These are phyloP conservation scores for Lasioglossum pauxillum DNA, from an alignment of 2,888 invertebrate species.

Conservation along the genomic window DNA sequence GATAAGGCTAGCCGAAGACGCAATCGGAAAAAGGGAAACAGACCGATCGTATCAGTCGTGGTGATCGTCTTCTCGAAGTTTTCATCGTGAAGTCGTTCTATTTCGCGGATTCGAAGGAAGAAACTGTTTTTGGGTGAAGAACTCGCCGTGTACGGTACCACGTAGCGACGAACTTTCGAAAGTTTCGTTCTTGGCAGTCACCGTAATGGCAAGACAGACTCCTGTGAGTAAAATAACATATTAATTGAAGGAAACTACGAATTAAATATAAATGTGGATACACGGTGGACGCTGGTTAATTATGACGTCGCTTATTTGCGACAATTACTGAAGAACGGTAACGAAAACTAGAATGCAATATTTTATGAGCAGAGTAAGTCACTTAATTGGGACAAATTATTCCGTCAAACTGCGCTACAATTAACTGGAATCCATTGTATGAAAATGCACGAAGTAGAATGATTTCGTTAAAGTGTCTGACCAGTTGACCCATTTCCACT, in stretches of 20 bases:
- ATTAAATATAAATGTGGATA: not conserved
- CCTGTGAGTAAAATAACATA: constrained; percentile 53
- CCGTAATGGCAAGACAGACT: constrained; percentile 41
- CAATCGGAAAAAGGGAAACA: constrained; percentile 44
- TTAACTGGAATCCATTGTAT: not conserved
- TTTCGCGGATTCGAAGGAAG: not conserved
- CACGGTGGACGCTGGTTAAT: not conserved
- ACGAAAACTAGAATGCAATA: not conserved
- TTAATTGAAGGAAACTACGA: not conserved
- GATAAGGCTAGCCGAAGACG: constrained; percentile 32
- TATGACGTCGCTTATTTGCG: not conserved
- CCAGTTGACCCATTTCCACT: constrained; percentile 6
- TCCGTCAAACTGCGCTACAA: not conserved
- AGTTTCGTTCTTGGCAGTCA: constrained; percentile 32
- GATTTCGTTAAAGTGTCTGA: not conserved
- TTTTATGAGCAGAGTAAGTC: not conserved
- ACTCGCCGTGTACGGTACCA: not conserved
- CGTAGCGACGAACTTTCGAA: constrained; percentile 30
- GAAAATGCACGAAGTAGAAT: not conserved
- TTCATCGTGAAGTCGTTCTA: not conserved
- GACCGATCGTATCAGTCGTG: constrained; percentile 25
- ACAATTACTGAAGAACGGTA: not conserved
- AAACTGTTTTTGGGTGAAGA: not conserved
- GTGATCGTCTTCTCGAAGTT: not conserved
- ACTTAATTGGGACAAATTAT: not conserved